These are phyloP conservation scores for Ranitomeya variabilis DNA, from an alignment of 2,113 vertebrate genomes.

Conservation along the genomic window DNA sequence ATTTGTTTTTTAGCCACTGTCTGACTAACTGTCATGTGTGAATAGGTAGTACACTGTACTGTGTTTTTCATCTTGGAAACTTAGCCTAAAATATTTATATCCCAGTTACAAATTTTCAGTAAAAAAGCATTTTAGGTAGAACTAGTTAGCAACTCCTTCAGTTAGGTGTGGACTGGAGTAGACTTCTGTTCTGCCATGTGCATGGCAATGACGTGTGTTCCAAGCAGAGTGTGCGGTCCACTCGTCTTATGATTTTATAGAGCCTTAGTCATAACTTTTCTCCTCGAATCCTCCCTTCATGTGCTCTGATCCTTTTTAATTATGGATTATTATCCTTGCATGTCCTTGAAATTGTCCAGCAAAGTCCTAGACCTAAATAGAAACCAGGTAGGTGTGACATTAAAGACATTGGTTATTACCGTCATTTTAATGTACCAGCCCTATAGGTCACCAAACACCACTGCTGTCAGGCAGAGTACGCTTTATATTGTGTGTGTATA, in stretches of 20 bases:
- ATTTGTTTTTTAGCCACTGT: no score
- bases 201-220: not conserved
- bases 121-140: no score
- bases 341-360: not conserved
- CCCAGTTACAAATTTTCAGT: no score
- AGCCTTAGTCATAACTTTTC: slow-evolving; percentile 1
- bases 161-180: not conserved
- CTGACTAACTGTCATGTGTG: no score
- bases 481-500: not conserved
- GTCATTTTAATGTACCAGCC: not conserved
- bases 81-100: no score
- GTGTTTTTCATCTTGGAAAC: no score
- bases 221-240: no score
- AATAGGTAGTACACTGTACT: no score
- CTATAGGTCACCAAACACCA: not conserved
- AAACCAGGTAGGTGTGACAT: not conserved
- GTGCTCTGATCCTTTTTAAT: not conserved
- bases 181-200: not conserved
- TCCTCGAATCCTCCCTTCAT: not conserved
- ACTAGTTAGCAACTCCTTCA: not conserved
- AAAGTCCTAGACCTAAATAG: not conserved
- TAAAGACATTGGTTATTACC: not conserved
- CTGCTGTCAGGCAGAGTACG: not conserved
- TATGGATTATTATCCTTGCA: slow-evolving; percentile 6
- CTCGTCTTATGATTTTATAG: not conserved